A percentile compares a stretch with the other conserved stretches of the same genome.
These are phyloP conservation scores for Chloebia gouldiae DNA, from an alignment of 2,113 vertebrate genomes.

Conservation along the genomic window DNA sequence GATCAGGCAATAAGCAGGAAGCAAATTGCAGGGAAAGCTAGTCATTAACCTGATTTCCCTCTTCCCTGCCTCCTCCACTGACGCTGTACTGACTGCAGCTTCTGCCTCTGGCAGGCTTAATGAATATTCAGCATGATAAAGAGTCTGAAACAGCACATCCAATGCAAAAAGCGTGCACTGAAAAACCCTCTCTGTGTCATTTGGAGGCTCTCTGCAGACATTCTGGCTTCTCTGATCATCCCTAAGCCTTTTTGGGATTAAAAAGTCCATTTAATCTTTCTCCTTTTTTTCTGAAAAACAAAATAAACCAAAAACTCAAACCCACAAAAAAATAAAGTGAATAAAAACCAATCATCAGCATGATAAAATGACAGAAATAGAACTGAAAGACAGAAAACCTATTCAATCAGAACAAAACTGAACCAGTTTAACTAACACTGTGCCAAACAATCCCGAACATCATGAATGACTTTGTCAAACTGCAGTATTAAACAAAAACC, in stretches of 20 bases:
- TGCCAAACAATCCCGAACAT: not conserved
- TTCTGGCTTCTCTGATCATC: slow-evolving; percentile 28
- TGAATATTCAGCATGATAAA: slow-evolving; percentile 49
- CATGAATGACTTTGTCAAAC: not conserved
- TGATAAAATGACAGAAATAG: not conserved
- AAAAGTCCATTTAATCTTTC: slow-evolving; percentile 27
- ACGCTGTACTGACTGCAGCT: slow-evolving; percentile 32
- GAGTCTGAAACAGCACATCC: slow-evolving; percentile 28
- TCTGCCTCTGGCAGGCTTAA: slow-evolving; percentile 53
- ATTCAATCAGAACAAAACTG: not conserved
- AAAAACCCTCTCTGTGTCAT: slow-evolving; percentile 9
- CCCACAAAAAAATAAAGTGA: not conserved
- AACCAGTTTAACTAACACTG: not conserved
- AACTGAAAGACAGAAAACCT: not conserved
- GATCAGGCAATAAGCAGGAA: slow-evolving; percentile 33
- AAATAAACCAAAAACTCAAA: not conserved
- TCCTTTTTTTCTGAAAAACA: not conserved
- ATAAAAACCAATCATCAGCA: not conserved
- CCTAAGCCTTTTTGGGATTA: slow-evolving; percentile 55
- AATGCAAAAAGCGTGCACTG: not conserved
- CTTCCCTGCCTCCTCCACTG: not conserved
- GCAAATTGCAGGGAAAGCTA: slow-evolving; percentile 34
- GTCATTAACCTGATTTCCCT: slow-evolving; percentile 63
- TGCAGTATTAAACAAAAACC: not conserved
- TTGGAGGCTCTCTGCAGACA: not conserved